Evolutionary conservation across 2,113 vertebrate species (phyloP), one percentile per base, ranked within the genome.

Genomic region (Chloropsis cyanopogon): DNA sequence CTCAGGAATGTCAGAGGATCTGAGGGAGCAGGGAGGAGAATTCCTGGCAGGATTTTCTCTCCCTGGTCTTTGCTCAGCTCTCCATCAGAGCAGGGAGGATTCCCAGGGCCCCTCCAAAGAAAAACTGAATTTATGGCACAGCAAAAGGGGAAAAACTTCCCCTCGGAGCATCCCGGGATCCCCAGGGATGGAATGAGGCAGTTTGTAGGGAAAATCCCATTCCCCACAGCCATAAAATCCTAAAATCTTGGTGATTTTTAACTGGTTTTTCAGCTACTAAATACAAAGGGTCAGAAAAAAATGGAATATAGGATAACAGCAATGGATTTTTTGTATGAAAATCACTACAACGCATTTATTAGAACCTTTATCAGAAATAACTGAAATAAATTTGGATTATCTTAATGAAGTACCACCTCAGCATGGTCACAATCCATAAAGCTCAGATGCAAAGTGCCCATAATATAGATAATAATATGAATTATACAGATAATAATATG

Each of bases 291-390:
- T 20, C 6, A 4, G 31, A 71, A 69, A 61, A 75, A 46, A 4
- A 41, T 0, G 10, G 52, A 13, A 28, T n/a, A 20, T 0, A 20
- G n/a, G 16, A 18, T 3, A 44, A 10, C 33, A 77, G 44, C 31
- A 18, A 6, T 0, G 7, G 19, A 14, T 15, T 63, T 65, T 14
- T 22, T n/a, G 0, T 0, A 8, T 20, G 25, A 26, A 35, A 53
- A 21, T 33, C 16, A 4, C 26, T 8, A 7, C 4, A 49, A 56
- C 82, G 91, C 53, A 70, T 78, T 46, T 26, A 76, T 49, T 85
- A 23, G 70, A 91, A 15, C 33, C 7, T 31, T 20, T 39, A 18
- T 22, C 29, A 54, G 70, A 35, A 15, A 41, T 24, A 64, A 64
- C 14, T 69, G 50, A 41, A 63, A 65, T 66, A 79, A 39, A 50